These are phyloP conservation scores for Nyctalus aviator DNA, from an alignment of 2,797 vertebrate species.

Conservation along the genomic window DNA sequence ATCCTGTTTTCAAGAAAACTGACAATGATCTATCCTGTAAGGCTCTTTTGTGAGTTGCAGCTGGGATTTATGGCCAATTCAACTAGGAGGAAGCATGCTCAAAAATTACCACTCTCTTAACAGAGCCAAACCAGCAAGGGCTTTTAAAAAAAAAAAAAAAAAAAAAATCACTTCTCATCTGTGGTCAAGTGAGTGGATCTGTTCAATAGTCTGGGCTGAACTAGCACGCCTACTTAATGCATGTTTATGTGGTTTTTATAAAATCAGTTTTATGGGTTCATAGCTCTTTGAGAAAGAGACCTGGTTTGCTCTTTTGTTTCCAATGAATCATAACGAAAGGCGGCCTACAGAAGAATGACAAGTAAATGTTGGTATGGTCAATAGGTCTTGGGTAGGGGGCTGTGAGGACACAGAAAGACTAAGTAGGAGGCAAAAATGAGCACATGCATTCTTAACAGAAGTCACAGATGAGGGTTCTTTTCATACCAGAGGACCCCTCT, in stretches of 20 bases:
- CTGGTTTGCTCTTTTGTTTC: conserved; percentile 1
- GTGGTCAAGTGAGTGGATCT: neutral
- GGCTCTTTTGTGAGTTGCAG: no score
- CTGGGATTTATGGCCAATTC: no score
- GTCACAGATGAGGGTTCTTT: neutral
- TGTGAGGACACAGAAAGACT: neutral
- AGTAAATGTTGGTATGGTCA: neutral
- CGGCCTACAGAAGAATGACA: neutral
- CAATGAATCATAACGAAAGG: neutral
- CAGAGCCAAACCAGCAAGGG: no score
- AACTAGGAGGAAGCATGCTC: no score
- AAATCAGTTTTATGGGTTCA: neutral
- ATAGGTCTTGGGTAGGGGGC: neutral
- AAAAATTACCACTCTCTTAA: no score
- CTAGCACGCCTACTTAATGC: neutral
- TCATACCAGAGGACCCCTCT: neutral
- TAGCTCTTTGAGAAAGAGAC: neutral
- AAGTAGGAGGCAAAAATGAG: neutral
- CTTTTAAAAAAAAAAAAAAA: no score
- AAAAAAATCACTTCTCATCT: neutral
- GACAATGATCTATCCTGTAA: no score
- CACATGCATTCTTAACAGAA: neutral
- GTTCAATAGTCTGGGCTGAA: neutral
- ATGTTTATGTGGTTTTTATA: neutral
- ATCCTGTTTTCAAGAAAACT: no score